Evolutionary conservation across 2,888 invertebrate genomes (phyloP), one percentile per base, ranked within the genome.

Genomic region (Spilarctia lutea): DNA sequence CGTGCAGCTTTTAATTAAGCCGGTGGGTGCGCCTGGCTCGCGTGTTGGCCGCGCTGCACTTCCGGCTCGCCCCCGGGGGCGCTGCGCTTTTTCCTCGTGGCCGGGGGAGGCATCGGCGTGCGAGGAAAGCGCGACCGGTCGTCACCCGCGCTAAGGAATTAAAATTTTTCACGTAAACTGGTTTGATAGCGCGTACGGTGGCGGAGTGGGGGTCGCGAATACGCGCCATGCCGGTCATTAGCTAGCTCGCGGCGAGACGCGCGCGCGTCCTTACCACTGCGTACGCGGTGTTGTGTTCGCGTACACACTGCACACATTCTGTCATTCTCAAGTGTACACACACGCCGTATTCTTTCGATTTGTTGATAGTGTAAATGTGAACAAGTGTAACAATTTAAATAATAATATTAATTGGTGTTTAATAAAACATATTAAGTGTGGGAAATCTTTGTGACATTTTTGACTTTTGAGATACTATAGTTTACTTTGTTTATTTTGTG

Each of bases 161-260:
- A 94, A 94, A 94, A 91, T 92, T 95, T 95, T 95, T 95, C 95
- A 95, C 93, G 93, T 94, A 94, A 95, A 95, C 95, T 93, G 94
- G 96, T 96, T 96, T 94, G 94, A 96, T 95, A 95, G 93, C 94
- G 91, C 91, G 92, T 93, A 92, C 91, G 84, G 91, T 90, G 89
- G 91, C 87, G 91, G 94, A 93, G 94, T 93, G 95, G 94, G 95
- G 94, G 93, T 94, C 92, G 94, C 95, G 93, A 94, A 94, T 94
- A 93, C 92, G 92, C 94, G 93, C 89, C 92, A 89, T 89, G 92
- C 90, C 94, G 94, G 93, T 93, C 95, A 96, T 95, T 95, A 95
- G 93, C 93, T 92, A 89, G 91, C 88, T 91, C 89, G 93, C 92
- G 87, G 90, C 88, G 91, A 91, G 89, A 89, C 93, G 94, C 93